A percentile compares a stretch with the other conserved stretches of the same genome.
These are phyloP conservation scores for Andrena fulva DNA, from an alignment of 2,888 invertebrate genomes.

Conservation along the genomic window DNA sequence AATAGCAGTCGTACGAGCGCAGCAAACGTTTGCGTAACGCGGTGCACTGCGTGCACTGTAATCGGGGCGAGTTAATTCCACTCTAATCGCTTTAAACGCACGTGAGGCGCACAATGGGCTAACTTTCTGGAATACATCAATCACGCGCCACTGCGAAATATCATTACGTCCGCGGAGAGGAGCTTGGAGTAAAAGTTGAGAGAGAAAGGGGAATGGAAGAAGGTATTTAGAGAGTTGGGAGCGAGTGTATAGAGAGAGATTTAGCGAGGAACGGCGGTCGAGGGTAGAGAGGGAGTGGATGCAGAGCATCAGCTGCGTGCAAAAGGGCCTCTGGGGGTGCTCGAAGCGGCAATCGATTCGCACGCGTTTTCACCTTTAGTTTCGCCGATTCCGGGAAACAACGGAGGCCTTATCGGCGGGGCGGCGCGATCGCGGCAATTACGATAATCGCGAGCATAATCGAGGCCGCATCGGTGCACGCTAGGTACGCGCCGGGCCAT, in stretches of 20 bases:
- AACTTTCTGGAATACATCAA: too few relatives aligned
- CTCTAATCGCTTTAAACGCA: too few relatives aligned
- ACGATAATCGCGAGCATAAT: conserved; percentile 76
- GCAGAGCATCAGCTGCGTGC: conserved; percentile 22
- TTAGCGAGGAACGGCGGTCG: background rate
- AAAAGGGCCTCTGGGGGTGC: conserved; percentile 16
- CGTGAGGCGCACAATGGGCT: too few relatives aligned
- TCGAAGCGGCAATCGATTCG: conserved; percentile 29
- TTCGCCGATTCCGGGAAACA: conserved; percentile 55
- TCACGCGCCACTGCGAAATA: too few relatives aligned
- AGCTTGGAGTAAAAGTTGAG: too few relatives aligned
- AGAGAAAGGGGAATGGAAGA: too few relatives aligned
- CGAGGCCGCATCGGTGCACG: conserved; percentile 38
- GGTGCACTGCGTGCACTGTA: too few relatives aligned
- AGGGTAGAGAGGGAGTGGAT: background rate
- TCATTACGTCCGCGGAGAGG: too few relatives aligned
- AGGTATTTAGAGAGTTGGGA: background rate
- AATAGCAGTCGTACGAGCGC: too few relatives aligned
- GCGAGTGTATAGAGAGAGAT: background rate
- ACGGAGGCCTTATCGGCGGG: conserved; percentile 57
- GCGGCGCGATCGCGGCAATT: conserved; percentile 74
- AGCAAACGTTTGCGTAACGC: too few relatives aligned
- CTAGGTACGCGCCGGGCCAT: conserved; percentile 21
- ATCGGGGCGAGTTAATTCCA: too few relatives aligned
- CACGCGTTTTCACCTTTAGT: conserved; percentile 47